A percentile compares a stretch with the other conserved stretches of the same genome.
Evolutionary conservation across 1,140 invertebrate species (phyloP).

Genomic region (Bombus superbus): DNA sequence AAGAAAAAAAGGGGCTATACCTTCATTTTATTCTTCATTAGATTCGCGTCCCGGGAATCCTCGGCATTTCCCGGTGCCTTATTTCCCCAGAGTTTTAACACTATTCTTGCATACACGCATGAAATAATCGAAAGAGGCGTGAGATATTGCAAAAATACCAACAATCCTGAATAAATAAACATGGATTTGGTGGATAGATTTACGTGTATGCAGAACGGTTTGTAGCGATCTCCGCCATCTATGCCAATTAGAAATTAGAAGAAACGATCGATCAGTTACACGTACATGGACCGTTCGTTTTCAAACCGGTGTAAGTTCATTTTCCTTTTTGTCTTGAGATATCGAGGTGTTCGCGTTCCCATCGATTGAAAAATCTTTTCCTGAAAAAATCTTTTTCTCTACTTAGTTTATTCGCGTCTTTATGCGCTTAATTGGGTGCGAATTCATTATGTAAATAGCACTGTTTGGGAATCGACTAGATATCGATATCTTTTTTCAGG

Average conservation of each 20-base stretch:
- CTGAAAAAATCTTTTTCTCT: no score
- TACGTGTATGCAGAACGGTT: slow-evolving; percentile 85
- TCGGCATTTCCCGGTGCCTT: slow-evolving; percentile 90
- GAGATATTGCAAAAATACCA: slow-evolving; percentile 88
- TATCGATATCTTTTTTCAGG: no score
- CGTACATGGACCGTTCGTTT: no score
- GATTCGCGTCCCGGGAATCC: slow-evolving; percentile 88
- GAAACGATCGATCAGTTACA: neutral
- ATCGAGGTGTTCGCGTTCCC: no score
- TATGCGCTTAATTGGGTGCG: no score
- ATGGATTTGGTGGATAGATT: slow-evolving; percentile 84
- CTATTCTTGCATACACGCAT: slow-evolving; percentile 91
- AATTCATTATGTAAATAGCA: no score
- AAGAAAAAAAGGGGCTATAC: neutral
- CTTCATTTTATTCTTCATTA: slow-evolving; percentile 87
- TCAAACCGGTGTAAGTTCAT: no score
- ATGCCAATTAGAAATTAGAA: slow-evolving; percentile 57
- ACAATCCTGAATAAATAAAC: slow-evolving; percentile 83
- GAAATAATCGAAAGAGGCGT: slow-evolving; percentile 90
- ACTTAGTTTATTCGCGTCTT: no score
- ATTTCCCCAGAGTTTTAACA: slow-evolving; percentile 88
- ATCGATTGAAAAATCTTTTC: no score
- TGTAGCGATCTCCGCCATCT: slow-evolving; percentile 55
- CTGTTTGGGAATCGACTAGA: no score
- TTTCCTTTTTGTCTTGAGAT: no score